phyloP scores from a whole-genome alignment of 1,140 invertebrate genomes.

The Lepidurus packardi region DNA sequence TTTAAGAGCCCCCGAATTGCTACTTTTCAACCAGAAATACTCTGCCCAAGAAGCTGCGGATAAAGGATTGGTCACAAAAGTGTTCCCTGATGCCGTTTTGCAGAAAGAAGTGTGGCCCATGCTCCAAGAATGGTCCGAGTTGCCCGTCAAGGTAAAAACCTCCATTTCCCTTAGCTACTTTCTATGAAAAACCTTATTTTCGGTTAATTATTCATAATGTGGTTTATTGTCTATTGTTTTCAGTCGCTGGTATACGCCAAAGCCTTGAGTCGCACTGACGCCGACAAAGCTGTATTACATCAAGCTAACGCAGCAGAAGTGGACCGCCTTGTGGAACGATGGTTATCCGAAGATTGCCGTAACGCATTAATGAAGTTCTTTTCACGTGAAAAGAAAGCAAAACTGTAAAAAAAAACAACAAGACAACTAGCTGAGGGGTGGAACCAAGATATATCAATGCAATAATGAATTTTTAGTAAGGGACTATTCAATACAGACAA shows the following conservation, averaged over 20 bases:
- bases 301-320: conserved; percentile 54
- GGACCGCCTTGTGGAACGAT: conserved; percentile 51
- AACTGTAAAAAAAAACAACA: neutral
- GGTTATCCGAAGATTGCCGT: conserved; percentile 56
- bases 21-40: conserved; percentile 73
- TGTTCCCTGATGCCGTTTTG: conserved; percentile 56
- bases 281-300: conserved; percentile 47
- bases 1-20: conserved; percentile 70
- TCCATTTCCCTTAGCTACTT: no score
- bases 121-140: conserved; percentile 48
- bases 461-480: neutral
- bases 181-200: no score
- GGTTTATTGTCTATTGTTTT: conserved; percentile 38
- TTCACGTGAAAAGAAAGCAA: conserved; percentile 28
- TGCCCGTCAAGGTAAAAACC: conserved; percentile 45
- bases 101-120: conserved; percentile 53
- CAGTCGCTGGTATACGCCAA: conserved; percentile 55
- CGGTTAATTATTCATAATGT: conserved; percentile 25
- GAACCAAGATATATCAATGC: neutral
- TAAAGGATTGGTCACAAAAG: conserved; percentile 63
- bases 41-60: conserved; percentile 65
- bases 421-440: neutral
- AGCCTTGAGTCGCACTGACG: conserved; percentile 46
- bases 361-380: conserved; percentile 53
- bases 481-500: neutral